These are phyloP conservation scores for Fragum whitleyi DNA, from an alignment of 2,888 invertebrate species.

Conservation along the genomic window DNA sequence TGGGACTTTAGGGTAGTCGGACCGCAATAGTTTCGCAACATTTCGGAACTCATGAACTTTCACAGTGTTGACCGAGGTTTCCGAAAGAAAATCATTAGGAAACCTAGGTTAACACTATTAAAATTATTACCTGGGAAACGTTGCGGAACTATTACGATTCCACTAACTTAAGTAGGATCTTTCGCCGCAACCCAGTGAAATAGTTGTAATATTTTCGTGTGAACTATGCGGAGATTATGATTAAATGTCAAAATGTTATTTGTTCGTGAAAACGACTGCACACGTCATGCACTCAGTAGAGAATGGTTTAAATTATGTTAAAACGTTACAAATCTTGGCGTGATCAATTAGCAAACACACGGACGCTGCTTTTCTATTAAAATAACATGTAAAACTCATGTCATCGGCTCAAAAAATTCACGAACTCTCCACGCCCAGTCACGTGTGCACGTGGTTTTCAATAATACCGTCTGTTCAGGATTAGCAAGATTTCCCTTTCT, in stretches of 20 bases:
- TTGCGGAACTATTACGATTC: no score
- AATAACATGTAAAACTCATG: conserved; percentile 15
- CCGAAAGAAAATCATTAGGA: no score
- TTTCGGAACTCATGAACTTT: no score
- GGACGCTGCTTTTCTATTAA: conserved; percentile 26
- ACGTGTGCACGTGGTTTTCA: conserved; percentile 51
- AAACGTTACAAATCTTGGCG: conserved; percentile 8
- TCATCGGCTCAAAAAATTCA: conserved; percentile 23
- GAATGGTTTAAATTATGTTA: conserved; percentile 7
- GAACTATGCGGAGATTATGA: not conserved
- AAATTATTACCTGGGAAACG: no score
- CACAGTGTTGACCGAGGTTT: no score
- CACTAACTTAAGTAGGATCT: no score
- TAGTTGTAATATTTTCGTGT: not conserved
- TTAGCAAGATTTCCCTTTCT: not conserved
- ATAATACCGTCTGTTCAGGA: conserved; percentile 20
- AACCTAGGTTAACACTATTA: no score
- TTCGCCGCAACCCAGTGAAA: no score
- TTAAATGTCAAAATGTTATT: conserved; percentile 19
- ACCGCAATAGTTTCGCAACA: no score
- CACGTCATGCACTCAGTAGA: not conserved
- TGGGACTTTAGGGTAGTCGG: no score
- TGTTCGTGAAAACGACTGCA: not conserved
- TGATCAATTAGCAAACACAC: conserved; percentile 32
- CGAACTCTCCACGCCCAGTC: conserved; percentile 40